Conservation (phyloP, 1,140 invertebrate species). For the Drosophila oshimai region DNA sequence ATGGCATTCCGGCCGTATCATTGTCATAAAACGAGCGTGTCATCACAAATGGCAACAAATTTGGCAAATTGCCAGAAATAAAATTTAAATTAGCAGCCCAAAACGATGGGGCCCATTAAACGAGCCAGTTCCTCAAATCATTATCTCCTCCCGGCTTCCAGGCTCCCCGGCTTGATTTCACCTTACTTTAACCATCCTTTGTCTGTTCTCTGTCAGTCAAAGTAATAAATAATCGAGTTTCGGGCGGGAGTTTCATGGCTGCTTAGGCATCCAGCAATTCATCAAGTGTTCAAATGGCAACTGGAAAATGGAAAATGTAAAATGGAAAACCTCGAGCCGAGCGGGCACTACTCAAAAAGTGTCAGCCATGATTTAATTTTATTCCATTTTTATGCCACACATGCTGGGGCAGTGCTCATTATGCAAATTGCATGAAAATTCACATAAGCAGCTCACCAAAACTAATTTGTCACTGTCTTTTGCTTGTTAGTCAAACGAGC, state of each 20-base stretch:
- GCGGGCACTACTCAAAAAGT: constrained; percentile 57
- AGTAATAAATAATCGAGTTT: constrained; percentile 36
- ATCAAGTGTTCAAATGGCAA: constrained; percentile 56
- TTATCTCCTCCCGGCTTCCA: no score
- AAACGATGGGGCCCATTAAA: constrained; percentile 56
- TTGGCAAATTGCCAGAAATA: constrained; percentile 79
- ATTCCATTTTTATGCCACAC: constrained; percentile 50
- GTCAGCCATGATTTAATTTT: constrained; percentile 74
- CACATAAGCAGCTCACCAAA: constrained; percentile 79
- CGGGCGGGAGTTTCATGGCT: constrained; percentile 24
- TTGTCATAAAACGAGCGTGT: constrained; percentile 74
- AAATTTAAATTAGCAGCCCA: constrained; percentile 76
- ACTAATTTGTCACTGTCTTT: constrained; percentile 81
- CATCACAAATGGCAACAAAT: constrained; percentile 80
- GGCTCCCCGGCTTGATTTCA: constrained; percentile 26
- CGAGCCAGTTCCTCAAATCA: constrained; percentile 23
- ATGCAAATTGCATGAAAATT: constrained; percentile 78
- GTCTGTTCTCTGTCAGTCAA: constrained; percentile 28
- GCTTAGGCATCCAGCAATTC: constrained; percentile 47
- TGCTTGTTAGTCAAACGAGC: constrained; percentile 73
- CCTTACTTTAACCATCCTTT: constrained; percentile 24
- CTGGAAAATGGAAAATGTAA: background rate
- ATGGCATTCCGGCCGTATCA: constrained; percentile 50
- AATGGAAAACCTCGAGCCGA: constrained; percentile 15
- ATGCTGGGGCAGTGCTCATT: constrained; percentile 55